Evolutionary conservation across 2,113 vertebrate species (phyloP), one percentile per base, ranked within the genome.

Genomic region (Melanerpes aurifrons): DNA sequence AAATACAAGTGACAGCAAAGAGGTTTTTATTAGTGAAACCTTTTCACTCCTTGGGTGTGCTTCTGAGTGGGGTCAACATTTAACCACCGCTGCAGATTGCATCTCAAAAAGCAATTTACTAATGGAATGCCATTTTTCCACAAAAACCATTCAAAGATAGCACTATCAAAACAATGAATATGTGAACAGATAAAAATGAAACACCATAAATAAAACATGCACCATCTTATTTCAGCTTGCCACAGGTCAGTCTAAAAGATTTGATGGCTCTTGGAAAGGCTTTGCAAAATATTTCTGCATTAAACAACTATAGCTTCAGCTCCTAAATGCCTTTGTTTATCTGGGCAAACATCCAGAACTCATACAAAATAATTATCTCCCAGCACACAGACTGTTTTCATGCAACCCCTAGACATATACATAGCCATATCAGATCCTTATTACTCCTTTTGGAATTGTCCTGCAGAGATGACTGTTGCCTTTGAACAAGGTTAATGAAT

Each of bases 361-460:
- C 15, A 8, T 91, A 89, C 61, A 87, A 95, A 96, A 93, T 93
- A 95, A 96, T 96, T 91, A 96, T 70, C 84, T 94, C 77, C 89
- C 78, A 80, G 91, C 53, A 87, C 59, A 89, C 47, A 89, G 64
- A 77, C 25, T 82, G 59, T 77, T 94, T 93, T 94, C 47, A 26
- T 81, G 58, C 67, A 88, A 75, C 26, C 32, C 57, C 61, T 56
- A 93, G 91, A 89, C 67, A 47, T 63, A 87, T 13, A 84, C 67
- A 94, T 21, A 31, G 17, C 50, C 50, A 16, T 85, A 96, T 87
- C 81, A 92, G 91, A 89, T 93, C 64, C 20, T 84, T 82, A 61
- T 82, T 89, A 29, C 47, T 91, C 32, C 75, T 92, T 68, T 76
- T 89, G 76, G 81, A 73, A 87, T 64, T 82, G 64, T 70, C 50